phyloP scores from a whole-genome alignment of 1,140 invertebrate species.

The Brachystomella parvula region DNA sequence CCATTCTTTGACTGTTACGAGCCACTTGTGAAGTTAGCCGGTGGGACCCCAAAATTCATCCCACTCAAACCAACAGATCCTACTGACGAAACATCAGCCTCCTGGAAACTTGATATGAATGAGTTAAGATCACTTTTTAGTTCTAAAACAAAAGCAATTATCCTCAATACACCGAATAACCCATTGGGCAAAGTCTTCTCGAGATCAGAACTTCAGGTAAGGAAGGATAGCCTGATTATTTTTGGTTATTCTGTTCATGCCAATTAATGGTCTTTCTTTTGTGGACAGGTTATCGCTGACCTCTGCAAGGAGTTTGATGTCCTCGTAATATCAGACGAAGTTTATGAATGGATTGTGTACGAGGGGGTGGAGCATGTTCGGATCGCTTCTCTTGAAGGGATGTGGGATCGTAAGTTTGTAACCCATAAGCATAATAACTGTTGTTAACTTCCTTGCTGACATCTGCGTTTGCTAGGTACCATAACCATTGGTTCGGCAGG shows the following conservation, averaged over 20 bases:
- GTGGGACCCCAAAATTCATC: constrained; percentile 78
- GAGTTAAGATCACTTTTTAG: constrained; percentile 22
- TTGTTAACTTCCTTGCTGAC: too few relatives aligned
- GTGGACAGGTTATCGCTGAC: constrained; percentile 64
- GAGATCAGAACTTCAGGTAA: constrained; percentile 51
- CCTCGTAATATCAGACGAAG: constrained; percentile 67
- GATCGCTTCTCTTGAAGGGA: constrained; percentile 59
- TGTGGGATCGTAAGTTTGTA: too few relatives aligned
- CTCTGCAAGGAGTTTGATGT: constrained; percentile 89
- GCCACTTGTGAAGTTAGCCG: constrained; percentile 82
- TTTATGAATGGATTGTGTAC: constrained; percentile 97
- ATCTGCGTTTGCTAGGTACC: too few relatives aligned
- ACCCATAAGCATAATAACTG: too few relatives aligned
- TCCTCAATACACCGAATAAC: constrained; percentile 94
- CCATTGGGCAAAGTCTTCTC: constrained; percentile 86
- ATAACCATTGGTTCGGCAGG: constrained; percentile 95
- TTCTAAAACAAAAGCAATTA: constrained; percentile 83
- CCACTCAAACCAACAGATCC: constrained; percentile 67
- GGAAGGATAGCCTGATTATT: too few relatives aligned
- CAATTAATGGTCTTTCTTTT: too few relatives aligned
- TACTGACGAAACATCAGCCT: constrained; percentile 13
- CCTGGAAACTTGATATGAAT: constrained; percentile 21
- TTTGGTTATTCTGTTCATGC: too few relatives aligned
- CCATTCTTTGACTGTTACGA: constrained; percentile 98
- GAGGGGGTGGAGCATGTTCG: constrained; percentile 75